Evolutionary conservation across 2,113 vertebrate genomes (phyloP).

Genomic region (Triplophysa tibetana): DNA sequence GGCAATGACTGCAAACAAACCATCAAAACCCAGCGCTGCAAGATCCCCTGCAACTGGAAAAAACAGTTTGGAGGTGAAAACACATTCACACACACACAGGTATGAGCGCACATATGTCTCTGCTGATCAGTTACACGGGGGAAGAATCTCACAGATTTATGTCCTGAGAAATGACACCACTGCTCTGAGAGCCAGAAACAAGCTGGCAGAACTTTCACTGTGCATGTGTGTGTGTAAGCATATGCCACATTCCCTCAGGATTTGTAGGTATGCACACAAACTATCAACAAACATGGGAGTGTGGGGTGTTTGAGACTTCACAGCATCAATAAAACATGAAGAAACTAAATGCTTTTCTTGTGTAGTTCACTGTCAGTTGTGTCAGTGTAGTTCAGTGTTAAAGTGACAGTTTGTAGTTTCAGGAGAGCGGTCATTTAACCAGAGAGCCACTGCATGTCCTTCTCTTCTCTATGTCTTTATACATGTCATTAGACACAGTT

Average conservation of each 20-base stretch:
- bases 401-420: background rate
- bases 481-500: conserved; percentile 44
- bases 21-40: conserved; percentile 97
- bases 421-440: conserved; percentile 16
- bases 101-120: background rate
- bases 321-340: conserved; percentile 33
- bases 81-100: background rate
- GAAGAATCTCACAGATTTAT: conserved; percentile 9
- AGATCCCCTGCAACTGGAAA: conserved; percentile 99
- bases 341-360: conserved; percentile 7
- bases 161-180: conserved; percentile 24
- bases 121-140: background rate
- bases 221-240: background rate
- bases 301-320: background rate
- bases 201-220: background rate
- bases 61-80: conserved; percentile 93
- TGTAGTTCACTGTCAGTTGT: conserved; percentile 23
- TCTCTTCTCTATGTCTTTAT: conserved; percentile 20
- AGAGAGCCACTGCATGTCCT: conserved; percentile 25
- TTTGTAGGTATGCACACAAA: conserved; percentile 32
- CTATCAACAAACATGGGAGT: conserved; percentile 22
- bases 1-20: conserved; percentile 92
- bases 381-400: conserved; percentile 3
- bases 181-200: conserved; percentile 31
- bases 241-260: conserved; percentile 10